Conservation (phyloP, 2,888 invertebrate genomes). For the Spodoptera littoralis region DNA sequence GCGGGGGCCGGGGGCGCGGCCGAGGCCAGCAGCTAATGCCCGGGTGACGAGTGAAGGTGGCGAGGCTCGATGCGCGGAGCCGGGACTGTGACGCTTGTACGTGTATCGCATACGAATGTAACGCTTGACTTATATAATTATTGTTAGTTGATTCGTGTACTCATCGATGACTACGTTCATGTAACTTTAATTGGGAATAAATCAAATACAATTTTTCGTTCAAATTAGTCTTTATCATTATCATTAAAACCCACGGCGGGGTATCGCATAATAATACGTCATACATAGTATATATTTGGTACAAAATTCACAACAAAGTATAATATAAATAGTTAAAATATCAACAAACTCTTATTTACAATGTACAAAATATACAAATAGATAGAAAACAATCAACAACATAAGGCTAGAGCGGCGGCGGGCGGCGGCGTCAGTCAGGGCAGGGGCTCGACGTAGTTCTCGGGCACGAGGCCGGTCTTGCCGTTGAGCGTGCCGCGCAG, state of each 20-base stretch:
- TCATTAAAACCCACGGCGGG: slow-evolving; percentile 52
- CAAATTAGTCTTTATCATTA: slow-evolving; percentile 58
- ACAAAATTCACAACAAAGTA: slow-evolving; percentile 87
- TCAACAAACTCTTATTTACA: slow-evolving; percentile 86
- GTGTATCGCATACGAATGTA: slow-evolving; percentile 35
- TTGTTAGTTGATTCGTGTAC: slow-evolving; percentile 19
- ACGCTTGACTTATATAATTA: slow-evolving; percentile 28
- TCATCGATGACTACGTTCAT: slow-evolving; percentile 15
- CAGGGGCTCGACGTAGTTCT: slow-evolving; percentile 98
- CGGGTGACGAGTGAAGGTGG: neutral
- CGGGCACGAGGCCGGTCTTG: slow-evolving; percentile 97
- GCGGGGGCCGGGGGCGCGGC: slow-evolving; percentile 23
- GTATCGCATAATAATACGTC: slow-evolving; percentile 59
- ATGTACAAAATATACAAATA: slow-evolving; percentile 85
- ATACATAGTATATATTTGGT: slow-evolving; percentile 85
- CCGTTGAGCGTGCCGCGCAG: slow-evolving; percentile 98
- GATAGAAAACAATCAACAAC: slow-evolving; percentile 81
- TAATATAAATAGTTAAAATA: slow-evolving; percentile 87
- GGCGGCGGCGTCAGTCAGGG: slow-evolving; percentile 83
- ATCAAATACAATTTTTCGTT: slow-evolving; percentile 49
- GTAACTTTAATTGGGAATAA: slow-evolving; percentile 40
- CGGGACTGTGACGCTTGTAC: slow-evolving; percentile 7
- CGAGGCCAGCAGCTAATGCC: neutral
- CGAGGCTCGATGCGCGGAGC: neutral
- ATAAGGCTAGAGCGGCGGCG: slow-evolving; percentile 58